Evolutionary conservation across 2,113 vertebrate species (phyloP).

Genomic region (Clarias batrachus): DNA sequence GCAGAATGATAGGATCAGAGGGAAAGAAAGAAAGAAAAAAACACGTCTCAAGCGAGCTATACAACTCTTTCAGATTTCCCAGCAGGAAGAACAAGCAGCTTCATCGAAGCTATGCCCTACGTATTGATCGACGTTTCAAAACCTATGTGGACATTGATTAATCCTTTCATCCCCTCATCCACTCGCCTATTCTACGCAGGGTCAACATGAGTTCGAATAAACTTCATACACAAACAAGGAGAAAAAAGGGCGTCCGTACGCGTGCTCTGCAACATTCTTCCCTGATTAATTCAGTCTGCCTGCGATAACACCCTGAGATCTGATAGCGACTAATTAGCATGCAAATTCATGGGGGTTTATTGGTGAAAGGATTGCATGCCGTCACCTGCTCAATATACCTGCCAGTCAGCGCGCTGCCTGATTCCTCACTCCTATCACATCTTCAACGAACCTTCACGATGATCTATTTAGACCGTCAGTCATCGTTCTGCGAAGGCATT

Average conservation of each 20-base stretch:
- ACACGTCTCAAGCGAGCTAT: background rate
- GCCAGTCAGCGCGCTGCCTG: slow-evolving; percentile 35
- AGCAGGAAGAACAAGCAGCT: background rate
- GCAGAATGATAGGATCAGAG: background rate
- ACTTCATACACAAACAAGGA: background rate
- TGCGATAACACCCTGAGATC: slow-evolving; percentile 60
- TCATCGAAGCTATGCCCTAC: background rate
- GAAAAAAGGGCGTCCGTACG: slow-evolving; percentile 39
- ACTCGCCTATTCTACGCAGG: slow-evolving; percentile 8
- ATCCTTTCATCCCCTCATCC: slow-evolving; percentile 19
- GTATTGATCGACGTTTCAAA: background rate
- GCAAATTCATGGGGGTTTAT: slow-evolving; percentile 58
- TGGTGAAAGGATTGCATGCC: slow-evolving; percentile 55
- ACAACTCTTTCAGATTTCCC: background rate
- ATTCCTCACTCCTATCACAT: slow-evolving; percentile 25
- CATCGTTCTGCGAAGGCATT: background rate
- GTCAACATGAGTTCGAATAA: slow-evolving; percentile 31
- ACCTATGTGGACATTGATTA: slow-evolving; percentile 5
- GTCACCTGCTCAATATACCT: slow-evolving; percentile 54
- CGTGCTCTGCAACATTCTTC: slow-evolving; percentile 45
- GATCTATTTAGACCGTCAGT: slow-evolving; percentile 50
- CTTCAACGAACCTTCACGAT: slow-evolving; percentile 27
- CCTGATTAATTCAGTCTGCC: slow-evolving; percentile 62
- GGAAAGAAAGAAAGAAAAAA: too few relatives aligned
- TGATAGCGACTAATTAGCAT: slow-evolving; percentile 66